These are phyloP conservation scores for Orientallactaga sibirica DNA, from an alignment of 2,797 vertebrate genomes.

Conservation along the genomic window DNA sequence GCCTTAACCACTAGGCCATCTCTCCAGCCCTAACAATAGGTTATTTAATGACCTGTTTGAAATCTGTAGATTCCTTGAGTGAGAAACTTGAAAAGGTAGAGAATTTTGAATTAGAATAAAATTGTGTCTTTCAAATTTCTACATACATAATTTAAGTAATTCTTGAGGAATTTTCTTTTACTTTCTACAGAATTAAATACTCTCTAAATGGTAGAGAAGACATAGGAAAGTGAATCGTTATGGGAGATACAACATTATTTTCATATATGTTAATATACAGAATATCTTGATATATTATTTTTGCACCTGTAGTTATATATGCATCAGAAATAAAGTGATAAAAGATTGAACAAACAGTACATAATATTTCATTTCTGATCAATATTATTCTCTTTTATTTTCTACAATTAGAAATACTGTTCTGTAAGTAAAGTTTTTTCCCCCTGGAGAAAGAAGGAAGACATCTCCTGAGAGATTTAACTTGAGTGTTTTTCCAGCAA, in stretches of 20 bases:
- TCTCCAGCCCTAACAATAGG: not conserved
- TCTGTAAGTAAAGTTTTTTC: not conserved
- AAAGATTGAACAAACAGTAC: not conserved
- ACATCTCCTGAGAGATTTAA: not conserved
- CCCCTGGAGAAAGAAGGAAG: not conserved
- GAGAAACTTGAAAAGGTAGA: not conserved
- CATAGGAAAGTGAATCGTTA: not conserved
- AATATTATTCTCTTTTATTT: not conserved
- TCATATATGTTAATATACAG: not conserved
- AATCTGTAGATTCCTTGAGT: not conserved
- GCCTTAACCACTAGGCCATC: too few relatives aligned
- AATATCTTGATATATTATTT: not conserved
- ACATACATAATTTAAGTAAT: not conserved
- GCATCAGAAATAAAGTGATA: not conserved
- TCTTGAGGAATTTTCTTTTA: not conserved
- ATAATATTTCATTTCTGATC: not conserved
- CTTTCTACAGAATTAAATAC: not conserved
- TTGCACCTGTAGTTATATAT: not conserved
- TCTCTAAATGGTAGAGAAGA: fast-evolving
- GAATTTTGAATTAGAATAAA: not conserved
- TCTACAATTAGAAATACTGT: not conserved
- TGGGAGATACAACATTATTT: not conserved
- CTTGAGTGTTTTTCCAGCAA: not conserved
- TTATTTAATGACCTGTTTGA: not conserved
- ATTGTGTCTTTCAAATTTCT: not conserved